Percentiles rank a stretch among this genome's conserved stretches.
Conservation (phyloP, 2,888 invertebrate genomes). For the Endotricha flammealis region DNA sequence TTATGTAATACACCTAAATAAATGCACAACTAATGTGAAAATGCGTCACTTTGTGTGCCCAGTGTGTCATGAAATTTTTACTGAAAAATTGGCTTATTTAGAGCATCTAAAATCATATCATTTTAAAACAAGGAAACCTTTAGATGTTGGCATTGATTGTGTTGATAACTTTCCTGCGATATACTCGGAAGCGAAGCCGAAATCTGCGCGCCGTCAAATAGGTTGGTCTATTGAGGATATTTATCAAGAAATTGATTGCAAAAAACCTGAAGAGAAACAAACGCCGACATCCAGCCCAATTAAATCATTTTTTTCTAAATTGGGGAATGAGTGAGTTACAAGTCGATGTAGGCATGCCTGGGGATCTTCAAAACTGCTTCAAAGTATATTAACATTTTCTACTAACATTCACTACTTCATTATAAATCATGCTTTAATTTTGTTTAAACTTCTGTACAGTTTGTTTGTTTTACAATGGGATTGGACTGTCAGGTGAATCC, state of each 20-base stretch:
- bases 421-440: no score
- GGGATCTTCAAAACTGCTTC: slow-evolving; percentile 30
- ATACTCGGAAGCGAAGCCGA: slow-evolving; percentile 58
- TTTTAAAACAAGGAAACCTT: slow-evolving; percentile 31
- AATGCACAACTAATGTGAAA: slow-evolving; percentile 68
- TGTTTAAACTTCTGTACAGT: no score
- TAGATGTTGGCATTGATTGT: slow-evolving; percentile 51
- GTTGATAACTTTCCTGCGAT: slow-evolving; percentile 59
- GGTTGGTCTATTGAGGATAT: slow-evolving; percentile 74
- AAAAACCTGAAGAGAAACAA: slow-evolving; percentile 54
- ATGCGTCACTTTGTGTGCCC: slow-evolving; percentile 68
- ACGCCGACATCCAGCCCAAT: slow-evolving; percentile 64
- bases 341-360: slow-evolving; percentile 57
- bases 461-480: no score
- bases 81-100: slow-evolving; percentile 53
- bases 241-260: slow-evolving; percentile 72
- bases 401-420: no score
- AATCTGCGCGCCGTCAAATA: slow-evolving; percentile 63
- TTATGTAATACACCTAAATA: slow-evolving; percentile 62
- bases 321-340: slow-evolving; percentile 71
- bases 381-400: slow-evolving; percentile 14
- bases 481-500: no score
- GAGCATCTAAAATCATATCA: slow-evolving; percentile 57
- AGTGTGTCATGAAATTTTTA: slow-evolving; percentile 65
- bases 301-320: slow-evolving; percentile 64